These are phyloP conservation scores for Oncorhynchus mykiss DNA, from an alignment of 2,113 vertebrate genomes.

Conservation along the genomic window DNA sequence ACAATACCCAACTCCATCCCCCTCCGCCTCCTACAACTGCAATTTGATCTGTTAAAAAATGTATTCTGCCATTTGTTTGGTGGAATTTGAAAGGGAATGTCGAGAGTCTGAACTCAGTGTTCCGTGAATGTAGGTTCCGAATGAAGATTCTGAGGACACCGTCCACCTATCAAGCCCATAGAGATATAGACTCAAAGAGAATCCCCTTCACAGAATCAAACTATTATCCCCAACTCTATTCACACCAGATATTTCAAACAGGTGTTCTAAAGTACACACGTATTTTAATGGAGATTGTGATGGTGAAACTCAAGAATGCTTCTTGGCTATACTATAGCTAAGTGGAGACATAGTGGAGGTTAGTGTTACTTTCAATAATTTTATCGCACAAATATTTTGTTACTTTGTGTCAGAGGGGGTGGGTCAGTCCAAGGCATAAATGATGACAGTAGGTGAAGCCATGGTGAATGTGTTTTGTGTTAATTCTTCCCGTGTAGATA, in stretches of 20 bases:
- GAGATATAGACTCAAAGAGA: slow-evolving; percentile 2
- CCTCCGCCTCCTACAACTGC: slow-evolving; percentile 4
- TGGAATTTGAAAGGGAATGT: not conserved
- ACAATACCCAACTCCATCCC: slow-evolving; percentile 16
- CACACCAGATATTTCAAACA: not conserved
- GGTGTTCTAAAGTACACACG: not conserved
- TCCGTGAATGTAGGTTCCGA: not conserved
- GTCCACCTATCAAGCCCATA: not conserved
- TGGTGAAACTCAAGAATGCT: slow-evolving; percentile 17
- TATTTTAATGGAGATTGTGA: not conserved
- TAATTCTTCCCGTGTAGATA: slow-evolving; percentile 9
- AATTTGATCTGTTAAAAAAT: slow-evolving; percentile 2
- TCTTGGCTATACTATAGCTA: not conserved
- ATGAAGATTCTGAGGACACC: too few species aligned
- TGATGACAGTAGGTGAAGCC: not conserved
- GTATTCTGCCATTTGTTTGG: not conserved
- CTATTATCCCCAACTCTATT: not conserved
- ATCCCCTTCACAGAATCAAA: not conserved
- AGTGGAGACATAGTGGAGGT: not conserved
- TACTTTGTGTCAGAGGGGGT: not conserved
- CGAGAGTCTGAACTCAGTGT: not conserved
- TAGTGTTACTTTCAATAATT: not conserved
- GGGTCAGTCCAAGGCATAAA: not conserved
- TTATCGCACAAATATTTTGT: not conserved
- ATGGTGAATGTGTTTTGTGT: slow-evolving; percentile 36